These are phyloP conservation scores for Gila orcuttii DNA, from an alignment of 2,113 vertebrate genomes.

Conservation along the genomic window DNA sequence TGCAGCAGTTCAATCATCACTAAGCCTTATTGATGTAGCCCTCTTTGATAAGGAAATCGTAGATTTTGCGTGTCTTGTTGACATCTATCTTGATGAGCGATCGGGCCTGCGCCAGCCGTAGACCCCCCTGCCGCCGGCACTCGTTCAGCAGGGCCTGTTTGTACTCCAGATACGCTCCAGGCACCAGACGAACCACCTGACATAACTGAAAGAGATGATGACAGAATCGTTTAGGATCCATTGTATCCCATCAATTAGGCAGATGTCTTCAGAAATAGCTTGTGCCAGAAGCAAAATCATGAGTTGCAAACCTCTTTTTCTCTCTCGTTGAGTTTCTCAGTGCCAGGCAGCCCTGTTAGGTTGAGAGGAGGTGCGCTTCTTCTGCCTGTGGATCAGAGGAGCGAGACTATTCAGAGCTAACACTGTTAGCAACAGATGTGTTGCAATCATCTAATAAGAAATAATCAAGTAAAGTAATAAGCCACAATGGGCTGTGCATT, in stretches of 20 bases:
- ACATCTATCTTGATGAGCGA: constrained; percentile 99
- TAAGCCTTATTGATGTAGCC: constrained; percentile 95
- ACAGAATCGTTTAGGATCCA: constrained; percentile 9
- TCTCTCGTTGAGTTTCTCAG: constrained; percentile 94
- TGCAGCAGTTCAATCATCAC: constrained; percentile 28
- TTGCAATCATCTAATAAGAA: constrained; percentile 1
- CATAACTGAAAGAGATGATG: constrained; percentile 81
- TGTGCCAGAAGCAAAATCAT: neutral
- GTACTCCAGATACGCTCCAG: constrained; percentile 97
- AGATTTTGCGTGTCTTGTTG: constrained; percentile 99
- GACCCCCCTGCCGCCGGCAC: constrained; percentile 93
- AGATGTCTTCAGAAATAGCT: neutral
- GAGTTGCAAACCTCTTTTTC: constrained; percentile 91
- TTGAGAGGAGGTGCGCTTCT: constrained; percentile 94
- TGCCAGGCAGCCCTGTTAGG: constrained; percentile 94
- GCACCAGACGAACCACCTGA: constrained; percentile 96
- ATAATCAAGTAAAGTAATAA: constrained; percentile 33
- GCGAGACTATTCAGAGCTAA: neutral
- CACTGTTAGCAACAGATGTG: no score
- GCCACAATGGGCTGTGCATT: neutral
- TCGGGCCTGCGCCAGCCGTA: constrained; percentile 92
- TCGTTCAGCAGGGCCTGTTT: constrained; percentile 95
- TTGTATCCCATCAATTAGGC: neutral
- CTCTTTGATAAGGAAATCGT: constrained; percentile 97
- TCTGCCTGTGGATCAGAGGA: constrained; percentile 74